Percentiles rank a stretch among this genome's conserved stretches.
These are phyloP conservation scores for Petrolisthes manimaculis DNA, from an alignment of 2,888 invertebrate species.

Conservation along the genomic window DNA sequence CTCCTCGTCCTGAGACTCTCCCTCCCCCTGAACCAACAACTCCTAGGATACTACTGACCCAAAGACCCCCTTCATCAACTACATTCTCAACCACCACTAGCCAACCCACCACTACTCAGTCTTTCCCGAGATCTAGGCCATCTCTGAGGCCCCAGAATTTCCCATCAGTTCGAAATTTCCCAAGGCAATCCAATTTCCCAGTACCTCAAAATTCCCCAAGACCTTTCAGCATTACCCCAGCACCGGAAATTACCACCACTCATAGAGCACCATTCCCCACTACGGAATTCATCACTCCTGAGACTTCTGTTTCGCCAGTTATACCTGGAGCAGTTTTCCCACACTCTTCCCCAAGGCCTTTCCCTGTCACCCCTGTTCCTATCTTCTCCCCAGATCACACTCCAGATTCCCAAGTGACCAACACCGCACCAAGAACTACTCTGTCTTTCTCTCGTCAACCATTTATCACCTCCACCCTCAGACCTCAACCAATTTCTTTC, in stretches of 20 bases:
- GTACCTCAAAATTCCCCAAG: neutral
- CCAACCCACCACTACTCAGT: neutral
- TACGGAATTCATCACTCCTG: neutral
- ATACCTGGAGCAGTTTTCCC: slow-evolving; percentile 16
- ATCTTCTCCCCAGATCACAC: neutral
- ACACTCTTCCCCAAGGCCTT: slow-evolving; percentile 28
- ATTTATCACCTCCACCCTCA: slow-evolving; percentile 22
- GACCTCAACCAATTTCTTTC: slow-evolving; percentile 26
- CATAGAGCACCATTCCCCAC: neutral
- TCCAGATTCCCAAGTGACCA: neutral
- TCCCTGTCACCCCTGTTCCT: neutral
- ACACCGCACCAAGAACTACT: neutral
- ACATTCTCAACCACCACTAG: neutral
- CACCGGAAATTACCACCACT: no score
- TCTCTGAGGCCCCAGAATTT: neutral
- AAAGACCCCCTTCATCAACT: neutral
- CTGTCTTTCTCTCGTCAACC: slow-evolving; percentile 12
- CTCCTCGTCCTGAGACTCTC: neutral
- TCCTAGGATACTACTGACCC: neutral
- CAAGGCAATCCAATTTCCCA: neutral
- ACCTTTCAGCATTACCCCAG: neutral
- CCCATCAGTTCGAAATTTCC: neutral
- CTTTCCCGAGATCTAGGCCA: slow-evolving; percentile 8
- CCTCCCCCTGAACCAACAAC: neutral
- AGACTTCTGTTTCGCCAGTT: neutral